A percentile compares a stretch with the other conserved stretches of the same genome.
Evolutionary conservation across 2,888 invertebrate genomes (phyloP).

Genomic region (Pterobdella sp.): DNA sequence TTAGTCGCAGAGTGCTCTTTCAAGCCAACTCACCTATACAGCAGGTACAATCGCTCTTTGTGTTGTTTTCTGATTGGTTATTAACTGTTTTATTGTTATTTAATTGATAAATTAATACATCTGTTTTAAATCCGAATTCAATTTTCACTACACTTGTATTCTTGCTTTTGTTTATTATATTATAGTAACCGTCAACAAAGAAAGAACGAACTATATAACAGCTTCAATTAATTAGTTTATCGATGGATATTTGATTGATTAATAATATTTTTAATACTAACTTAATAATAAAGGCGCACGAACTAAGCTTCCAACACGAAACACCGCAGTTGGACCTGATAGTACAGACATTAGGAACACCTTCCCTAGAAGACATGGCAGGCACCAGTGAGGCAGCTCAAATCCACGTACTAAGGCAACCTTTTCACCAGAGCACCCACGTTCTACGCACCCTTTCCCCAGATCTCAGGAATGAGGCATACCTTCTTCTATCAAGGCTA

Average conservation of each 20-base stretch:
- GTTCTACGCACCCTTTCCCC: slow-evolving; percentile 73
- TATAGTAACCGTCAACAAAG: too few relatives aligned
- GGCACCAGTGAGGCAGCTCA: slow-evolving; percentile 88
- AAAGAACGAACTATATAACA: too few relatives aligned
- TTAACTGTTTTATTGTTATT: too few relatives aligned
- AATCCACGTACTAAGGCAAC: slow-evolving; percentile 77
- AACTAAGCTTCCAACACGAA: too few relatives aligned
- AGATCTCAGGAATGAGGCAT: slow-evolving; percentile 89
- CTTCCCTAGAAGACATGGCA: slow-evolving; percentile 87
- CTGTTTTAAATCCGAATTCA: neutral
- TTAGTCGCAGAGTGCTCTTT: slow-evolving; percentile 89
- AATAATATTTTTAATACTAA: too few relatives aligned
- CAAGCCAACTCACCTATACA: slow-evolving; percentile 96
- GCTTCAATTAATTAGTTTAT: too few relatives aligned
- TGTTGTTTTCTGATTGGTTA: too few relatives aligned
- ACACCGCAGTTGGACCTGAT: slow-evolving; percentile 82
- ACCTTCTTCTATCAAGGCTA: slow-evolving; percentile 93
- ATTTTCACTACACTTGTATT: too few relatives aligned
- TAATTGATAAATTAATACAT: too few relatives aligned
- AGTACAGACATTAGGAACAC: slow-evolving; percentile 91
- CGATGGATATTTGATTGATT: too few relatives aligned
- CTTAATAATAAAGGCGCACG: too few relatives aligned
- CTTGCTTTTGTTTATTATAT: too few relatives aligned
- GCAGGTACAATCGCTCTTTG: slow-evolving; percentile 58
- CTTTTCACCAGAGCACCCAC: slow-evolving; percentile 46